phyloP scores from a whole-genome alignment of 2,888 invertebrate genomes.

The Steromphala cineraria region DNA sequence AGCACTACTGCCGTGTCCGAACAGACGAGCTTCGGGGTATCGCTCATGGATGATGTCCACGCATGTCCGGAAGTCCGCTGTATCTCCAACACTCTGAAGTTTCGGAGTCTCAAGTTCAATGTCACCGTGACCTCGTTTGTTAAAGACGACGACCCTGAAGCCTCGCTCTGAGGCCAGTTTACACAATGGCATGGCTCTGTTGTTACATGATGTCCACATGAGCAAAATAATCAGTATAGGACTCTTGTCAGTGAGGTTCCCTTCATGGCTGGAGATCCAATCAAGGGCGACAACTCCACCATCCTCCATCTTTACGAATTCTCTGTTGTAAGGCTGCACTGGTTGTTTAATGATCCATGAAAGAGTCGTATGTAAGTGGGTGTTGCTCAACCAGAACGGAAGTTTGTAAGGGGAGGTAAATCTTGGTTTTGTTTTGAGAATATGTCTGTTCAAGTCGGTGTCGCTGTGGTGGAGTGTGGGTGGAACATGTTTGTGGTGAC shows the following conservation, averaged over 20 bases:
- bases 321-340: conserved; percentile 45
- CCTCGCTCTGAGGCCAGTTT: conserved; percentile 53
- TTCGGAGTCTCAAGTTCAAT: conserved; percentile 65
- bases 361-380: conserved; percentile 62
- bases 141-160: conserved; percentile 65
- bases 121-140: conserved; percentile 64
- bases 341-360: conserved; percentile 41
- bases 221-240: conserved; percentile 62
- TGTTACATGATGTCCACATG: conserved; percentile 55
- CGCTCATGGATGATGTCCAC: conserved; percentile 57
- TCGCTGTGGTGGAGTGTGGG: conserved; percentile 62
- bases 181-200: conserved; percentile 48
- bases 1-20: conserved; percentile 60
- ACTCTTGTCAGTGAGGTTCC: conserved; percentile 17
- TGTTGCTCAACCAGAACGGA: conserved; percentile 56
- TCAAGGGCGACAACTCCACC: conserved; percentile 67
- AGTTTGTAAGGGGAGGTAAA: conserved; percentile 48
- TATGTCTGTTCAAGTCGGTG: conserved; percentile 53
- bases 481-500: conserved; percentile 44
- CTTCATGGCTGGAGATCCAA: conserved; percentile 49
- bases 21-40: conserved; percentile 53
- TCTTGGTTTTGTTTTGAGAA: conserved; percentile 51
- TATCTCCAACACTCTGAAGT: conserved; percentile 65
- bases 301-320: conserved; percentile 67
- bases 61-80: conserved; percentile 65